Evolutionary conservation across 2,888 invertebrate species (phyloP).

Genomic region (Ischnus inquisitorius): DNA sequence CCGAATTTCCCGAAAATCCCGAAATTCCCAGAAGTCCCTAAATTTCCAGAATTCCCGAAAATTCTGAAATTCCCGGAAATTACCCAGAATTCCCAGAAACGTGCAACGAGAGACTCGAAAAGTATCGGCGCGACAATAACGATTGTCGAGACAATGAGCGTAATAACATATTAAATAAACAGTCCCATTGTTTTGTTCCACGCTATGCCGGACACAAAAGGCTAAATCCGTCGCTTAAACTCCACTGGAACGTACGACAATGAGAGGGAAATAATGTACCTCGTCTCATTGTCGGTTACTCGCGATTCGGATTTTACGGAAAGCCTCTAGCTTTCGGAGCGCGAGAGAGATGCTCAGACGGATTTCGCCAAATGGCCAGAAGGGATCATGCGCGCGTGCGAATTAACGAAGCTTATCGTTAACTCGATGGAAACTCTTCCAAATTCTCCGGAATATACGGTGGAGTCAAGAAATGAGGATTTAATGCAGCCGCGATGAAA

Average conservation of each 20-base stretch:
- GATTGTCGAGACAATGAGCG: neutral
- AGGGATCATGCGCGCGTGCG: neutral
- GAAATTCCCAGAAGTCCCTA: too few relatives aligned
- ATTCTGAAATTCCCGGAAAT: too few relatives aligned
- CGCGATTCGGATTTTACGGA: neutral
- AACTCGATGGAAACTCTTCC: neutral
- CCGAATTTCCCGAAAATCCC: too few relatives aligned
- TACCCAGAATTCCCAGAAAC: too few relatives aligned
- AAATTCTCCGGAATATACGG: neutral
- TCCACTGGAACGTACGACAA: neutral
- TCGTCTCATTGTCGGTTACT: neutral
- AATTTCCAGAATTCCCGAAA: too few relatives aligned
- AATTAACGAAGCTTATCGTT: slow-evolving; percentile 2
- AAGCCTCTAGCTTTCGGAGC: neutral
- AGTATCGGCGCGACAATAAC: neutral
- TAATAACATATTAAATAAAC: slow-evolving; percentile 6
- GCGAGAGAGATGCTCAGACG: neutral
- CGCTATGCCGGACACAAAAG: neutral
- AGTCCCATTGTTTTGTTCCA: neutral
- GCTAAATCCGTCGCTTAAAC: neutral
- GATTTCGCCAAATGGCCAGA: neutral
- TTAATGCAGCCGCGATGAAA: too few relatives aligned
- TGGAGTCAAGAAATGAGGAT: too few relatives aligned
- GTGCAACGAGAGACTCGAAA: neutral
- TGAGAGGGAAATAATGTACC: neutral